Evolutionary conservation across 2,888 invertebrate genomes (phyloP).

Genomic region (Gastrophysa polygoni): DNA sequence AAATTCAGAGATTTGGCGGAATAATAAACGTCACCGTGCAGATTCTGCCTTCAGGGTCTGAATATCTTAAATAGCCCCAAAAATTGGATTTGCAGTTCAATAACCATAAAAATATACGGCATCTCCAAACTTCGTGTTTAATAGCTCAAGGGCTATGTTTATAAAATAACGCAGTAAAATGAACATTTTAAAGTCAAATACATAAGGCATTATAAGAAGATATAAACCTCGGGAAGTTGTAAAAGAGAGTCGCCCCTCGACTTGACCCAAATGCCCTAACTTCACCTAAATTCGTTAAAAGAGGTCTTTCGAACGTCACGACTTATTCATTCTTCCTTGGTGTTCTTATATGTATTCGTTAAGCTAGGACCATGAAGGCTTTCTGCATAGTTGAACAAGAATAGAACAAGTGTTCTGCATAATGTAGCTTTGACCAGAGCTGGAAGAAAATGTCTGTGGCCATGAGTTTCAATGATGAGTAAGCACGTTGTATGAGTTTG

Average conservation of each 20-base stretch:
- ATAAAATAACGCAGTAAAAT: slow-evolving; percentile 60
- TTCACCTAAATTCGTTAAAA: slow-evolving; percentile 31
- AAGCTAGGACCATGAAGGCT: too few relatives aligned
- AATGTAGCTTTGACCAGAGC: too few relatives aligned
- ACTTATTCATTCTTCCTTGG: too few relatives aligned
- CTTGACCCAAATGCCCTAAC: not conserved
- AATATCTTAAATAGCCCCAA: slow-evolving; percentile 59
- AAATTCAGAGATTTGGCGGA: slow-evolving; percentile 52
- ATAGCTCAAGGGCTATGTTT: slow-evolving; percentile 58
- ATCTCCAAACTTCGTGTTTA: slow-evolving; percentile 58
- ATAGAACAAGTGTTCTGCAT: too few relatives aligned
- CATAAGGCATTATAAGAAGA: slow-evolving; percentile 56
- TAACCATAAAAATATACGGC: slow-evolving; percentile 60
- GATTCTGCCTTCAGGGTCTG: slow-evolving; percentile 51
- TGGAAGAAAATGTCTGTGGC: too few relatives aligned
- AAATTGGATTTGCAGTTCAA: slow-evolving; percentile 60
- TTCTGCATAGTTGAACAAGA: too few relatives aligned
- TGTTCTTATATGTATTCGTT: too few relatives aligned
- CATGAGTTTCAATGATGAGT: too few relatives aligned
- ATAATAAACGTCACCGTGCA: slow-evolving; percentile 56
- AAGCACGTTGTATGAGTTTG: too few relatives aligned
- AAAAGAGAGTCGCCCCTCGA: slow-evolving; percentile 42
- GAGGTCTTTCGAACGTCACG: slow-evolving; percentile 24
- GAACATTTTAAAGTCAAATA: slow-evolving; percentile 59
- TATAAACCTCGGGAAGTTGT: slow-evolving; percentile 57